A percentile compares a stretch with the other conserved stretches of the same genome.
Conservation (phyloP, 2,797 vertebrate genomes). For the Glyptemys insculpta region DNA sequence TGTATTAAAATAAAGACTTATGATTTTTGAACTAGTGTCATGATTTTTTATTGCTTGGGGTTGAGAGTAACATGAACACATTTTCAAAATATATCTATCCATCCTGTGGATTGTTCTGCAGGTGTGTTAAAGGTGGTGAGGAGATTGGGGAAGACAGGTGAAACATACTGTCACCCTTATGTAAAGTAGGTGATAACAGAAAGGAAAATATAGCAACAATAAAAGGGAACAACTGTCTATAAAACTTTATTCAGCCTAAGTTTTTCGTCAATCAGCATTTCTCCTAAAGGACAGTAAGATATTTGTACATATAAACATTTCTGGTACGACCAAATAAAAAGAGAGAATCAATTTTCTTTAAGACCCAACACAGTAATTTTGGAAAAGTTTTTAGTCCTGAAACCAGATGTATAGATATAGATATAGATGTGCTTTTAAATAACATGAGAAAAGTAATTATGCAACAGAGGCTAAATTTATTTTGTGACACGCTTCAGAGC, state of each 20-base stretch:
- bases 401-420: neutral
- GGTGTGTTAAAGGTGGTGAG: neutral
- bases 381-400: neutral
- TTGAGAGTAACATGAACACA: neutral
- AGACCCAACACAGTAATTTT: fast-evolving
- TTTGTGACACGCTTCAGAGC: neutral
- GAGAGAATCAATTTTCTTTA: neutral
- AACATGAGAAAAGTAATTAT: neutral
- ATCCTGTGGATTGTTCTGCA: neutral
- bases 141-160: neutral
- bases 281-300: neutral
- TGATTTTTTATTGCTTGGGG: neutral
- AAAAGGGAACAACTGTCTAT: neutral
- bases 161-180: neutral
- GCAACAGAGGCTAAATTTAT: neutral
- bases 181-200: neutral
- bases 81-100: neutral
- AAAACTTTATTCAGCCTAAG: neutral
- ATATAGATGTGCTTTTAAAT: neutral
- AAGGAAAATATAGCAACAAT: neutral
- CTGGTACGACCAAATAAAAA: neutral
- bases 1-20: neutral
- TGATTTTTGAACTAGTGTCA: neutral
- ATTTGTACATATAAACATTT: neutral
- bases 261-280: neutral